Percentiles rank a stretch among this genome's conserved stretches.
phyloP scores from a whole-genome alignment of 1,140 invertebrate species.

The Episyrphus balteatus region DNA sequence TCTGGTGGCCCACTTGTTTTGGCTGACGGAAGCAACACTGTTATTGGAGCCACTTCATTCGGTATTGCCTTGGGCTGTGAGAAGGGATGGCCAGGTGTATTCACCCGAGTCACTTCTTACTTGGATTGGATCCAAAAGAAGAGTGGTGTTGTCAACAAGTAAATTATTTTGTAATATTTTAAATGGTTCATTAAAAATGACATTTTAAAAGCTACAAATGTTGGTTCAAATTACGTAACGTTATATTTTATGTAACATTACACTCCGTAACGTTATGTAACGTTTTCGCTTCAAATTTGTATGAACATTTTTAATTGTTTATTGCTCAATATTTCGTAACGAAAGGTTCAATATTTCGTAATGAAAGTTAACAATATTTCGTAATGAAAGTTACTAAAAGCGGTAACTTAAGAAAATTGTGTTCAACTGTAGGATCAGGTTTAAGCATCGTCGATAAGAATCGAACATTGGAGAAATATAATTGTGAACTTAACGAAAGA shows the following conservation, averaged over 20 bases:
- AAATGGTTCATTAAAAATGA: background rate
- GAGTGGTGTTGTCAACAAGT: background rate
- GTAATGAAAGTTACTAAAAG: no score
- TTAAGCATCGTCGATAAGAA: no score
- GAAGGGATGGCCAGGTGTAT: conserved; percentile 34
- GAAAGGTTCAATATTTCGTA: no score
- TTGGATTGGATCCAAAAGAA: conserved; percentile 36
- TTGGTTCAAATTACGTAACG: background rate
- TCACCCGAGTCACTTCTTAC: conserved; percentile 37
- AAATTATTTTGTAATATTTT: background rate
- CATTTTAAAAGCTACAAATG: background rate
- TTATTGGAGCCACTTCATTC: conserved; percentile 40
- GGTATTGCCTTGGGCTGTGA: conserved; percentile 38
- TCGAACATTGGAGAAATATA: no score
- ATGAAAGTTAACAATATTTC: no score
- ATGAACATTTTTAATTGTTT: no score
- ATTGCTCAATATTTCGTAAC: no score
- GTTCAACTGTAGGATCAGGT: no score
- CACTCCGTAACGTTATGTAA: background rate
- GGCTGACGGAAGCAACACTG: conserved; percentile 19
- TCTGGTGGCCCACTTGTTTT: conserved; percentile 42
- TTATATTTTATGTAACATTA: background rate
- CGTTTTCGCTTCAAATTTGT: background rate
- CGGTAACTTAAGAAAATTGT: no score
- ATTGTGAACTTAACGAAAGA: no score